Conservation (phyloP, 1,140 invertebrate genomes). For the Plodia interpunctella region DNA sequence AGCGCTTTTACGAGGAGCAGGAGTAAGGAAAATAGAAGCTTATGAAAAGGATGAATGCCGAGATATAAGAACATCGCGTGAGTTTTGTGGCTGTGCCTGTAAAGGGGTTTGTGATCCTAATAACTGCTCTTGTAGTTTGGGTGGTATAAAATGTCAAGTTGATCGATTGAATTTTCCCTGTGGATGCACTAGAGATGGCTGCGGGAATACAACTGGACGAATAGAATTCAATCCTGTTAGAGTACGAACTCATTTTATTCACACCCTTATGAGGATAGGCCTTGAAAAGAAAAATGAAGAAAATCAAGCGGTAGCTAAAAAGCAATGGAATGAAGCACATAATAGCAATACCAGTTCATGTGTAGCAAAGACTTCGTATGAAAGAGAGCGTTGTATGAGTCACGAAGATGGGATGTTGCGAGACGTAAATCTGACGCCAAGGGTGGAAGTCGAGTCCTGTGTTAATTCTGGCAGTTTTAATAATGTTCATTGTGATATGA, state of each 20-base stretch:
- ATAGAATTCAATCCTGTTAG: constrained; percentile 97
- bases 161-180: constrained; percentile 97
- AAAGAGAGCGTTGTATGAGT: constrained; percentile 45
- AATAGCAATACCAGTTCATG: constrained; percentile 43
- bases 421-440: constrained; percentile 76
- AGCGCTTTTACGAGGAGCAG: constrained; percentile 90
- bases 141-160: constrained; percentile 98
- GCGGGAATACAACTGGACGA: constrained; percentile 93
- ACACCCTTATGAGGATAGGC: constrained; percentile 96
- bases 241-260: constrained; percentile 98
- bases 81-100: constrained; percentile 97
- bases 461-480: constrained; percentile 81
- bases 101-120: constrained; percentile 97
- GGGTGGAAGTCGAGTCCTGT: constrained; percentile 80
- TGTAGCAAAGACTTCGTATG: constrained; percentile 38
- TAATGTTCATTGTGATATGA: constrained; percentile 78
- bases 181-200: constrained; percentile 95
- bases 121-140: constrained; percentile 94
- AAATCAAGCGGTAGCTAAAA: constrained; percentile 58
- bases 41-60: constrained; percentile 96
- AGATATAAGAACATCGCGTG: constrained; percentile 93
- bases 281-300: constrained; percentile 83
- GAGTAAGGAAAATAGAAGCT: constrained; percentile 95
- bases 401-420: constrained; percentile 67
- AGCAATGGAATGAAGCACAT: constrained; percentile 53